Percentiles rank a stretch among this genome's conserved stretches.
Evolutionary conservation across 2,888 invertebrate genomes (phyloP).

Genomic region (Caenorhabditis panamensis): DNA sequence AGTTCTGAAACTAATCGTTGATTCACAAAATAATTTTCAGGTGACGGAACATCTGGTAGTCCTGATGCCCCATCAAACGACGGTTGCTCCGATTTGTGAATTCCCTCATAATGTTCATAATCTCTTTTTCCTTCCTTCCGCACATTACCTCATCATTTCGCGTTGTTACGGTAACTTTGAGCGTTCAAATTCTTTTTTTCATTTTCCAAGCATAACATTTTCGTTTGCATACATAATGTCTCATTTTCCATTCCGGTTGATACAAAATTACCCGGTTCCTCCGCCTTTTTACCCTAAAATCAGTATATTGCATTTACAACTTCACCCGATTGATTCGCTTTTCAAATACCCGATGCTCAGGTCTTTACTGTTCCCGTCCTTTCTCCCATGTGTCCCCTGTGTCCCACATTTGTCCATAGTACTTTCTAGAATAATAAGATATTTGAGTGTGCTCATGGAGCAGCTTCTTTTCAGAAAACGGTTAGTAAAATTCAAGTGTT

Average conservation of each 20-base stretch:
- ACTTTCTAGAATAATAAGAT: constrained; percentile 55
- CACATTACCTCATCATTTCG: constrained; percentile 48
- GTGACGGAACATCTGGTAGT: constrained; percentile 58
- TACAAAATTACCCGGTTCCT: constrained; percentile 19
- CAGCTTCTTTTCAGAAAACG: constrained; percentile 51
- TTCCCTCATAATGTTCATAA: background rate
- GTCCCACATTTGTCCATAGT: constrained; percentile 29
- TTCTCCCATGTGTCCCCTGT: background rate
- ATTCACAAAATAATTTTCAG: constrained; percentile 9
- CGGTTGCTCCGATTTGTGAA: constrained; percentile 43
- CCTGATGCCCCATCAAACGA: constrained; percentile 55
- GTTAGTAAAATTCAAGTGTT: constrained; percentile 40
- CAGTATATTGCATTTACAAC: constrained; percentile 55
- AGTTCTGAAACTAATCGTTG: constrained; percentile 1
- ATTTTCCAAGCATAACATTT: constrained; percentile 53
- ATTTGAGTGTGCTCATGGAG: constrained; percentile 38
- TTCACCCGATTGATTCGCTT: constrained; percentile 53
- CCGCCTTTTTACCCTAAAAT: background rate
- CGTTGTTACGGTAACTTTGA: constrained; percentile 42
- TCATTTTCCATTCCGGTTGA: constrained; percentile 48
- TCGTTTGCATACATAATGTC: constrained; percentile 44
- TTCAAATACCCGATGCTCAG: constrained; percentile 61
- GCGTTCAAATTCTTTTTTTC: constrained; percentile 27
- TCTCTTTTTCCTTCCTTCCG: background rate
- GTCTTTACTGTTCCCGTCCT: constrained; percentile 15